Percentiles rank a stretch among this genome's conserved stretches.
phyloP scores from a whole-genome alignment of 2,797 vertebrate genomes.

The Miichthys miiuy region DNA sequence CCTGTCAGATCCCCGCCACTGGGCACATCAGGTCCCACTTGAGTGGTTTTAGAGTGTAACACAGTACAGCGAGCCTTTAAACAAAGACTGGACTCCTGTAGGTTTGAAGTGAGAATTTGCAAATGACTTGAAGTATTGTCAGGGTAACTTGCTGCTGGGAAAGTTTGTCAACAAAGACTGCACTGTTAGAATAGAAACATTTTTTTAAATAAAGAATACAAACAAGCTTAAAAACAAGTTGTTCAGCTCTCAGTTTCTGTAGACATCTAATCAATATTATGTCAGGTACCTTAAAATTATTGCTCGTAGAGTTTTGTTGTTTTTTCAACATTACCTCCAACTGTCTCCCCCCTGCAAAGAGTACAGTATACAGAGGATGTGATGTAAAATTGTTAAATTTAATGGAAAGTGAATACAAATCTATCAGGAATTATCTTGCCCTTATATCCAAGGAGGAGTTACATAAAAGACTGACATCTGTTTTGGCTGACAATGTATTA shows the following conservation, averaged over 20 bases:
- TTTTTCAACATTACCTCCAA: not conserved
- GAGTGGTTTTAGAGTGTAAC: conserved; percentile 50
- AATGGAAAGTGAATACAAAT: not conserved
- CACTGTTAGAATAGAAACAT: not conserved
- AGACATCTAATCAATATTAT: not conserved
- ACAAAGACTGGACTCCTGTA: conserved; percentile 44
- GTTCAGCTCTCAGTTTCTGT: not conserved
- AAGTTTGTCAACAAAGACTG: not conserved
- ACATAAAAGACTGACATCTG: not conserved
- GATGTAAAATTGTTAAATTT: not conserved
- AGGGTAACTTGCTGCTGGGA: not conserved
- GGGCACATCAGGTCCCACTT: conserved; percentile 70
- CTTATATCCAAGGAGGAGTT: not conserved
- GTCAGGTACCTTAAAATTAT: not conserved
- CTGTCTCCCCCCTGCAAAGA: too few species aligned
- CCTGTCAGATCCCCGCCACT: conserved; percentile 72
- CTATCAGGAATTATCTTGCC: not conserved
- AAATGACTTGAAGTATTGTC: conserved; percentile 12
- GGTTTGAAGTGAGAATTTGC: conserved; percentile 27
- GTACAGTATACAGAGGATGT: not conserved
- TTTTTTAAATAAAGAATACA: not conserved
- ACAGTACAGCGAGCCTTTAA: conserved; percentile 52
- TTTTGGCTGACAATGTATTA: not conserved
- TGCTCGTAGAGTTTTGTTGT: not conserved
- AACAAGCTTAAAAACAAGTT: not conserved